These are phyloP conservation scores for Nannoperca obscura DNA, from an alignment of 2,797 vertebrate species.

Conservation along the genomic window DNA sequence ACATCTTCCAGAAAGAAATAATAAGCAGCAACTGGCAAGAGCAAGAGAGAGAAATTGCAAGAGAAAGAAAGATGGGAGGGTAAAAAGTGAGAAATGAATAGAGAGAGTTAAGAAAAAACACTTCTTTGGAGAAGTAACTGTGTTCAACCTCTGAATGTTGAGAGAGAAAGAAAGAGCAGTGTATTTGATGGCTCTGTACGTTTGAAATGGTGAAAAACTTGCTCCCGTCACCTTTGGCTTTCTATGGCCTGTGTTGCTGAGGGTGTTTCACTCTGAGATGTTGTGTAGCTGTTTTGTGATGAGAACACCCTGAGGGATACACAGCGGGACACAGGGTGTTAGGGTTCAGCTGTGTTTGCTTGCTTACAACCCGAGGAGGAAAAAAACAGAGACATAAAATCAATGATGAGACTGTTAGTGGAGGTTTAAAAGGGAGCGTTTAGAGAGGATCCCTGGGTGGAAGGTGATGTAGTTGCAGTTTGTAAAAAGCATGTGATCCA, in stretches of 20 bases:
- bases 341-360: conserved; percentile 86
- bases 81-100: conserved; percentile 60
- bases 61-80: conserved; percentile 47
- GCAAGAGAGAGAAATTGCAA: conserved; percentile 57
- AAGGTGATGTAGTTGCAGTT: conserved; percentile 83
- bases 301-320: conserved; percentile 84
- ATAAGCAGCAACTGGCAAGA: conserved; percentile 61
- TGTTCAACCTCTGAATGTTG: conserved; percentile 70
- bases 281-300: conserved; percentile 82
- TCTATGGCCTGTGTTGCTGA: conserved; percentile 78
- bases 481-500: conserved; percentile 83
- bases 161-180: conserved; percentile 59
- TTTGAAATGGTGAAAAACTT: conserved; percentile 81
- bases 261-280: conserved; percentile 81
- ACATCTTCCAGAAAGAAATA: conserved; percentile 73
- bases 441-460: conserved; percentile 85
- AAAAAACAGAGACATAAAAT: conserved; percentile 84
- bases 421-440: conserved; percentile 86
- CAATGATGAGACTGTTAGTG: conserved; percentile 88
- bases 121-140: conserved; percentile 77
- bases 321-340: conserved; percentile 82
- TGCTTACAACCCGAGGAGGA: conserved; percentile 79
- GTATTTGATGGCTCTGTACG: conserved; percentile 82
- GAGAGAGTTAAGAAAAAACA: conserved; percentile 68
- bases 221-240: conserved; percentile 83